Conservation (phyloP, 2,113 vertebrate genomes). For the Alces alces region DNA sequence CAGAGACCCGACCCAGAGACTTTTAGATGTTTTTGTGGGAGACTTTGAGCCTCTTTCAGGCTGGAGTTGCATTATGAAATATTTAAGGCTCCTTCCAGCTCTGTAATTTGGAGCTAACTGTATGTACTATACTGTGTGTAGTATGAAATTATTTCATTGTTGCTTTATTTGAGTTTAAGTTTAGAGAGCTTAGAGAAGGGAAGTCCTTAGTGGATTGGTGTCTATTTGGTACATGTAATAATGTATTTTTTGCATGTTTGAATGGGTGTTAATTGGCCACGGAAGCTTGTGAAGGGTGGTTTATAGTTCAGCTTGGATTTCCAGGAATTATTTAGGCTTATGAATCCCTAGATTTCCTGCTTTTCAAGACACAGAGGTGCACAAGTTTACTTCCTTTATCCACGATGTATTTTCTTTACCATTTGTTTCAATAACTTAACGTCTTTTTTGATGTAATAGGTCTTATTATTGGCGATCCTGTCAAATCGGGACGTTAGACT, state of each 20-base stretch:
- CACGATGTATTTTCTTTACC: not conserved
- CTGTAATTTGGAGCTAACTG: not conserved
- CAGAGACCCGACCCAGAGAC: not conserved
- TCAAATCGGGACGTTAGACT: not conserved
- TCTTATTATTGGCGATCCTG: not conserved
- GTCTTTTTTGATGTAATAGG: not conserved
- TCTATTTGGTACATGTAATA: not conserved
- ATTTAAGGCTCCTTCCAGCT: not conserved
- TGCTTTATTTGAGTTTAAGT: not conserved
- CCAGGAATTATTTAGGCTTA: not conserved
- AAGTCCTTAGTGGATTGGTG: not conserved
- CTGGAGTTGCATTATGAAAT: not conserved
- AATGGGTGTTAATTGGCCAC: not conserved
- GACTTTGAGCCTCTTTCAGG: not conserved
- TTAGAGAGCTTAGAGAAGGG: not conserved
- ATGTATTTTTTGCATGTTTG: not conserved
- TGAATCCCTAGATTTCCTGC: not conserved
- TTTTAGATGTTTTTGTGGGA: not conserved
- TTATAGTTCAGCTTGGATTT: not conserved
- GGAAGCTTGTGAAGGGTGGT: not conserved
- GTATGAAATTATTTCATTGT: not conserved
- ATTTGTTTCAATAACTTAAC: not conserved
- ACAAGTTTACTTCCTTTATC: not conserved
- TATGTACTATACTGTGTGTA: fast-evolving
- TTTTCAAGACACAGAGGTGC: not conserved